Evolutionary conservation across 2,797 vertebrate genomes (phyloP).

Genomic region (Limosa lapponica): DNA sequence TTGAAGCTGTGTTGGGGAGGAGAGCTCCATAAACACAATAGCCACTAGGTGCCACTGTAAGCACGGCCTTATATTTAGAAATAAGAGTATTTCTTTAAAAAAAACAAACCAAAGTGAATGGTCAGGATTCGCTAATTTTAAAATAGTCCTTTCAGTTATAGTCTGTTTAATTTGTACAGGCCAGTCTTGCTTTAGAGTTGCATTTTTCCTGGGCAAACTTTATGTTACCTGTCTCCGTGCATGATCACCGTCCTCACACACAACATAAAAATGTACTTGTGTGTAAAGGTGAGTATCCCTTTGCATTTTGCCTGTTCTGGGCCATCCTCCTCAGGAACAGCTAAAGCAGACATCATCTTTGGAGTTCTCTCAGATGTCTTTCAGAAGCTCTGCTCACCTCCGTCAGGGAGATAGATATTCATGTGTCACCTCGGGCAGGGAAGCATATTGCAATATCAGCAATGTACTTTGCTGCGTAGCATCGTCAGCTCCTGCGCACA

Average conservation of each 20-base stretch:
- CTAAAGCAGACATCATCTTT: background rate
- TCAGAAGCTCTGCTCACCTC: background rate
- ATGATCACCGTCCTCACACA: background rate
- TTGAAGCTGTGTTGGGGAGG: fast-evolving
- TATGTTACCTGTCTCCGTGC: background rate
- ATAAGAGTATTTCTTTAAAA: background rate
- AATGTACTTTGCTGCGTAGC: background rate
- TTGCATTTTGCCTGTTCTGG: background rate
- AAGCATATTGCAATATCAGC: background rate
- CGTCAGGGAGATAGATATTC: background rate
- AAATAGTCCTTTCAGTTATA: background rate
- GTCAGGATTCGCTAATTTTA: background rate
- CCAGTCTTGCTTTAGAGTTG: background rate
- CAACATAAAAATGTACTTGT: background rate
- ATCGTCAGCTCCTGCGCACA: background rate
- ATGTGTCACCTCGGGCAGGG: background rate
- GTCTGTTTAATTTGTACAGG: background rate
- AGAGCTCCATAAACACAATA: background rate
- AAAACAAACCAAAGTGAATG: background rate
- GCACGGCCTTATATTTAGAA: constrained; percentile 43
- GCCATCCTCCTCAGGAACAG: background rate
- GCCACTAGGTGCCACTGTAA: constrained; percentile 78
- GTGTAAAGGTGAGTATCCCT: background rate
- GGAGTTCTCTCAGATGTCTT: background rate
- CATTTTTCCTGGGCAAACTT: background rate